Evolutionary conservation across 2,888 invertebrate species (phyloP).

Genomic region (Synanthedon myopaeformis): DNA sequence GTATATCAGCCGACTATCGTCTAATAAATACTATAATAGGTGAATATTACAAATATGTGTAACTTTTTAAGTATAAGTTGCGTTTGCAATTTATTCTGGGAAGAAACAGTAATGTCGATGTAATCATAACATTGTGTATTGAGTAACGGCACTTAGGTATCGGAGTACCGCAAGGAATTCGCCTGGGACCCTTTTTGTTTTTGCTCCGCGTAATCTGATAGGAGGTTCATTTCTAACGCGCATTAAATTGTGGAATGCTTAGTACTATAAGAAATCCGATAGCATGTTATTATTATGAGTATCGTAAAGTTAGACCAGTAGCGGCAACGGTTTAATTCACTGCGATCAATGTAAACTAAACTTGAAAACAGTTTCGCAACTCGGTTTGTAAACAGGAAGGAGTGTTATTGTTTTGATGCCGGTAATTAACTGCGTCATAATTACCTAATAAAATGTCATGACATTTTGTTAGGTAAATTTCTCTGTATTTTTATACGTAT

Average conservation of each 20-base stretch:
- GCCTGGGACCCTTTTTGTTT: slow-evolving; percentile 33
- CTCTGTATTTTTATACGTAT: too few species aligned
- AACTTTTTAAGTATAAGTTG: background rate
- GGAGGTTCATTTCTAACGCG: slow-evolving; percentile 10
- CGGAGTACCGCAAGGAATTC: slow-evolving; percentile 39
- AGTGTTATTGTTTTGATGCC: background rate
- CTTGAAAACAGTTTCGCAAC: too few species aligned
- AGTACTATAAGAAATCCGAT: slow-evolving; percentile 27
- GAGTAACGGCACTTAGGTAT: slow-evolving; percentile 9
- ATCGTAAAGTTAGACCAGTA: background rate
- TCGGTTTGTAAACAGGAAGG: too few species aligned
- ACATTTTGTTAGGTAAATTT: too few species aligned
- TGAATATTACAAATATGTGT: background rate
- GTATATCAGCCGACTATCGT: background rate
- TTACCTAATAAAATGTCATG: background rate
- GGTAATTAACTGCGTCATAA: background rate
- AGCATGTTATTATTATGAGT: slow-evolving; percentile 15
- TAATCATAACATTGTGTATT: slow-evolving; percentile 4
- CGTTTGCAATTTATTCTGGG: slow-evolving; percentile 1
- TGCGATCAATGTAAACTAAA: too few species aligned
- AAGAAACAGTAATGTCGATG: slow-evolving; percentile 4
- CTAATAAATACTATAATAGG: background rate
- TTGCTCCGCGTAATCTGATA: slow-evolving; percentile 16
- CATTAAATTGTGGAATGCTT: slow-evolving; percentile 17
- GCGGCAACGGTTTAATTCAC: background rate